phyloP scores from a whole-genome alignment of 2,113 vertebrate species.

The Thunnus thynnus region DNA sequence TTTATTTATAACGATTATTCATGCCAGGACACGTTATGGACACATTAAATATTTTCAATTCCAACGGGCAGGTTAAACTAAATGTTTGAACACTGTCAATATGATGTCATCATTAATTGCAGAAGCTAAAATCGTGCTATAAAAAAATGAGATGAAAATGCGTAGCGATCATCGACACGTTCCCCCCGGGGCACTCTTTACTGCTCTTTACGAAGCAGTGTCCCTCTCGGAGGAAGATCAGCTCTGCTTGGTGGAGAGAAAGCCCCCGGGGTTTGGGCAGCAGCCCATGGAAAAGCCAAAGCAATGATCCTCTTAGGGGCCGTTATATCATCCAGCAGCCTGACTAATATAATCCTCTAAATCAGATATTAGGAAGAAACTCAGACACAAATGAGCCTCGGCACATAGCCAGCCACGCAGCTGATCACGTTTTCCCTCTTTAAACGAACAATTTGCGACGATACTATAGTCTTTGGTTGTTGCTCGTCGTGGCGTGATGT shows the following conservation, averaged over 20 bases:
- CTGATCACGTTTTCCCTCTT: neutral
- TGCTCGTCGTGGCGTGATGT: too few species aligned
- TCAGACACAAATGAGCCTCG: constrained; percentile 38
- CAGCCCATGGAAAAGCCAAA: constrained; percentile 67
- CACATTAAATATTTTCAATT: neutral
- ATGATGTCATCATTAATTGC: neutral
- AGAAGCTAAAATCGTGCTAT: neutral
- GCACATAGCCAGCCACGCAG: neutral
- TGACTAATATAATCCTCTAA: constrained; percentile 76
- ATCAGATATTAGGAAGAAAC: constrained; percentile 71
- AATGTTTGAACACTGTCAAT: neutral
- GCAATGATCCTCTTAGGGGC: constrained; percentile 80
- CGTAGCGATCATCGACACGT: neutral
- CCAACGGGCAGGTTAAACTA: neutral
- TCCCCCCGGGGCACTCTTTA: constrained; percentile 46
- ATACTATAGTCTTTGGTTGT: neutral
- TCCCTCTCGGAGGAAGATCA: constrained; percentile 41
- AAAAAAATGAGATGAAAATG: neutral
- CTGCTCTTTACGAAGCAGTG: constrained; percentile 46
- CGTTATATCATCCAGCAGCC: constrained; percentile 77
- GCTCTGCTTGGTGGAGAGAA: constrained; percentile 51
- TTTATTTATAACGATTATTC: too few species aligned
- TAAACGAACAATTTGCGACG: neutral
- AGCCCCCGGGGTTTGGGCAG: constrained; percentile 57
- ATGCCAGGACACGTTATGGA: too few species aligned